Evolutionary conservation across 2,113 vertebrate species (phyloP).

Genomic region (Corythaixoides concolor): DNA sequence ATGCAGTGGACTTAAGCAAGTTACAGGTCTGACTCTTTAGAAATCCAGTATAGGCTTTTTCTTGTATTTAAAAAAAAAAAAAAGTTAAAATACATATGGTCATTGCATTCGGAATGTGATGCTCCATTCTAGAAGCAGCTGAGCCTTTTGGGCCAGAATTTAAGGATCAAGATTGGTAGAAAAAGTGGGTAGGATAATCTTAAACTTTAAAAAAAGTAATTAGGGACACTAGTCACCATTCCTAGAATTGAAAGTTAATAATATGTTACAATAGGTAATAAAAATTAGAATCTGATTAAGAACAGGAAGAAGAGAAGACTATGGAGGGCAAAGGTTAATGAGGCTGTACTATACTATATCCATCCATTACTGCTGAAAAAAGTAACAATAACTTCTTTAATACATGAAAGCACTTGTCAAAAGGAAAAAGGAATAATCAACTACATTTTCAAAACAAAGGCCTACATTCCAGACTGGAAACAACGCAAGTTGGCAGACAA

Average conservation of each 20-base stretch:
- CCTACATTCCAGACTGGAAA: not conserved
- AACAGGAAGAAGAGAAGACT: not conserved
- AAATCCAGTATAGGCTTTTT: not conserved
- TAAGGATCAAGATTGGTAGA: not conserved
- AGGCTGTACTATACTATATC: not conserved
- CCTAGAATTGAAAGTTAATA: not conserved
- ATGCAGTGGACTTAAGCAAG: not conserved
- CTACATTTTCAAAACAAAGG: not conserved
- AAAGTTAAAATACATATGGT: not conserved
- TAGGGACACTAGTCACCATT: not conserved
- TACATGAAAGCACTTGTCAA: not conserved
- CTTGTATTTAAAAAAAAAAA: not conserved
- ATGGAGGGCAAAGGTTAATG: not conserved
- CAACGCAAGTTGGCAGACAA: not conserved
- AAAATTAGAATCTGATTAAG: not conserved
- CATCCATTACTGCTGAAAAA: not conserved
- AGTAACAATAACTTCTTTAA: not conserved
- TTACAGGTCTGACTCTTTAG: not conserved
- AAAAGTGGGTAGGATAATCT: not conserved
- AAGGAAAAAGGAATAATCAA: not conserved
- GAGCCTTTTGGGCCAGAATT: not conserved
- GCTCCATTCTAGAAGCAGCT: not conserved
- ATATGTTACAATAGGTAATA: not conserved
- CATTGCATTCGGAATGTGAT: not conserved
- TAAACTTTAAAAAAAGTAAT: not conserved